Evolutionary conservation across 2,797 vertebrate genomes (phyloP), one percentile per base, ranked within the genome.

Genomic region (Sylvia borin): DNA sequence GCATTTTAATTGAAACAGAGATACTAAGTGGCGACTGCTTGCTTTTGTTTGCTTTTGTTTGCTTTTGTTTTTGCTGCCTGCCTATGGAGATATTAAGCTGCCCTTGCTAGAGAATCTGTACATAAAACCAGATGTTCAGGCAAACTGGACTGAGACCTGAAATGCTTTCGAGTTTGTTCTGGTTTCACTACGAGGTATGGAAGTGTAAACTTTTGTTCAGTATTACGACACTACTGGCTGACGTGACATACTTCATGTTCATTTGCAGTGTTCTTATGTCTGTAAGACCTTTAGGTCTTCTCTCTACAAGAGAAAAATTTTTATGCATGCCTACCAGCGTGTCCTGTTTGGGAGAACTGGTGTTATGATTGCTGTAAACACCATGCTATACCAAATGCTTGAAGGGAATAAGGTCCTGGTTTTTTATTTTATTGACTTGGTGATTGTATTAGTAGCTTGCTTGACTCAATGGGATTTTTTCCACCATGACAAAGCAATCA

Each of bases 271-370:
- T 97, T 98, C 97, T 76, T 97, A 96, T 96, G 96, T 98, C 93
- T 1, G 4, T 96, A 96, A 98, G 98, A 98, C 98, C 98, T 97
- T 98, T 98, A 98, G 98, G 98, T 98, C 98, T 98, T 97, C 96
- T 98, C 98, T 99, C 98, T 99, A 97, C 97, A 98, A 99, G 98
- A 99, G 98, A 98, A 98, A 98, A 97, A 96, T 88, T 95, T 93
- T 95, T 85, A 96, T 97, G 98, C 98, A 98, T 98, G 98, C 98
- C 97, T 98, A 96, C 98, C 98, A 84, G 85, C 96, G 85, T 88
- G 95, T 96, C 94, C 96, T 95, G 96, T 93, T 97, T 85, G 97
- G 85, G 91, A 93, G 86, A 74, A 79, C 81, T 79, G 58, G 85
- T 53, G 85, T 84, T 91, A 57, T 1, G 7, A 95, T 90, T 94